Percentiles rank a stretch among this genome's conserved stretches.
Conservation (phyloP, 2,888 invertebrate genomes). For the Alcis repandata region DNA sequence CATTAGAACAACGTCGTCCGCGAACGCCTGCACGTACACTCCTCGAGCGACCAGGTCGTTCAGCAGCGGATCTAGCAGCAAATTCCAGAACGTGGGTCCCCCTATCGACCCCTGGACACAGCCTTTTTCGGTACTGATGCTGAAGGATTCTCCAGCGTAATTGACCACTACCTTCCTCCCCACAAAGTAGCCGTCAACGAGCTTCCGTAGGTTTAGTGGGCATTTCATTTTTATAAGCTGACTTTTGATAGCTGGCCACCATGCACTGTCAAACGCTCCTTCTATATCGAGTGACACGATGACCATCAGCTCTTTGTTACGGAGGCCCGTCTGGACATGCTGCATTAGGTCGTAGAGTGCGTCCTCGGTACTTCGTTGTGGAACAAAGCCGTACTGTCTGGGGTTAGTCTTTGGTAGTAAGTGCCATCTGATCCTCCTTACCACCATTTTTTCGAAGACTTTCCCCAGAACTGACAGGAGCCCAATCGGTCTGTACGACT, state of each 20-base stretch:
- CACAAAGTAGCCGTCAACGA: neutral
- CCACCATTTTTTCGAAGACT: conserved; percentile 17
- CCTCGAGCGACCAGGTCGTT: neutral
- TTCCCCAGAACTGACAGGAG: conserved; percentile 44
- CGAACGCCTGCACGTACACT: neutral
- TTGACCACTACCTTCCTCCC: neutral
- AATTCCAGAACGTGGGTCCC: neutral
- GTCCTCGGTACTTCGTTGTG: neutral
- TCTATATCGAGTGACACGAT: neutral
- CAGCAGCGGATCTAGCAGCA: conserved; percentile 9
- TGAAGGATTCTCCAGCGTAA: neutral
- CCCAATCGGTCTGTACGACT: conserved; percentile 22
- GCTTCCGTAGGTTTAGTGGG: neutral
- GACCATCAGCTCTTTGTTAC: neutral
- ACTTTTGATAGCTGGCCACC: neutral
- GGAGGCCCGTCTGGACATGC: neutral
- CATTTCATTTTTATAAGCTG: neutral
- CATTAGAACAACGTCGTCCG: neutral
- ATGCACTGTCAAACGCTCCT: neutral
- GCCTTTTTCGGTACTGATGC: neutral
- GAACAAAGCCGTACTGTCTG: neutral
- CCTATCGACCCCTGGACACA: neutral
- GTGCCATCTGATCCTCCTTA: neutral
- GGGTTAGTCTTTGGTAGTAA: neutral
- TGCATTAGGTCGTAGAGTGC: neutral